phyloP scores from a whole-genome alignment of 2,797 vertebrate species.

The Bovichtus diacanthus region DNA sequence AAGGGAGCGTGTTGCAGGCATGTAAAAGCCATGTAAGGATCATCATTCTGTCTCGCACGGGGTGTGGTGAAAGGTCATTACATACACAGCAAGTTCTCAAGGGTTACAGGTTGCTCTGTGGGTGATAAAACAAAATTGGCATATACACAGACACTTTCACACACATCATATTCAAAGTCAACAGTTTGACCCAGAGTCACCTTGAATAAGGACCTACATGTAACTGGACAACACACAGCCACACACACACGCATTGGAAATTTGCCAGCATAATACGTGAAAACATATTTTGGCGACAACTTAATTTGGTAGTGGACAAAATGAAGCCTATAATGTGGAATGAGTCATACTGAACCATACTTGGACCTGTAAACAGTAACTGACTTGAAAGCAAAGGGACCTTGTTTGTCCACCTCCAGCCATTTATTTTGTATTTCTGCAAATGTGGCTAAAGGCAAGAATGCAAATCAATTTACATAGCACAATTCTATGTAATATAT shows the following conservation, averaged over 20 bases:
- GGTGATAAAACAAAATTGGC: conserved; percentile 25
- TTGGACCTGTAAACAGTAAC: not conserved
- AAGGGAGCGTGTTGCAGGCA: conserved; percentile 45
- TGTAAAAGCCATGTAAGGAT: conserved; percentile 59
- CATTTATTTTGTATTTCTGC: not conserved
- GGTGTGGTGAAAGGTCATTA: conserved; percentile 69
- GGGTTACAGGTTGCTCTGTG: conserved; percentile 26
- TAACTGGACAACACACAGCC: not conserved
- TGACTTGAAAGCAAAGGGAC: not conserved
- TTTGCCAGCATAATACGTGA: not conserved
- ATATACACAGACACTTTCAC: conserved; percentile 13
- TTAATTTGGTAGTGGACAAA: not conserved
- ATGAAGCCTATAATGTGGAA: not conserved
- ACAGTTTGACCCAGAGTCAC: conserved; percentile 11
- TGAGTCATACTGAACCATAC: not conserved
- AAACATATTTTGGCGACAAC: not conserved
- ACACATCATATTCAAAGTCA: conserved; percentile 16
- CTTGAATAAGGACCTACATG: not conserved
- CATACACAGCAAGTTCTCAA: conserved; percentile 31
- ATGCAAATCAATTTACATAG: not conserved
- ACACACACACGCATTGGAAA: not conserved
- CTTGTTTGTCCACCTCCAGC: not conserved
- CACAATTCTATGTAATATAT: too few relatives aligned
- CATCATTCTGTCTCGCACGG: conserved; percentile 54
- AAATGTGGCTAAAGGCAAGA: not conserved